These are phyloP conservation scores for Corvus cornix DNA, from an alignment of 2,113 vertebrate genomes.

Conservation along the genomic window DNA sequence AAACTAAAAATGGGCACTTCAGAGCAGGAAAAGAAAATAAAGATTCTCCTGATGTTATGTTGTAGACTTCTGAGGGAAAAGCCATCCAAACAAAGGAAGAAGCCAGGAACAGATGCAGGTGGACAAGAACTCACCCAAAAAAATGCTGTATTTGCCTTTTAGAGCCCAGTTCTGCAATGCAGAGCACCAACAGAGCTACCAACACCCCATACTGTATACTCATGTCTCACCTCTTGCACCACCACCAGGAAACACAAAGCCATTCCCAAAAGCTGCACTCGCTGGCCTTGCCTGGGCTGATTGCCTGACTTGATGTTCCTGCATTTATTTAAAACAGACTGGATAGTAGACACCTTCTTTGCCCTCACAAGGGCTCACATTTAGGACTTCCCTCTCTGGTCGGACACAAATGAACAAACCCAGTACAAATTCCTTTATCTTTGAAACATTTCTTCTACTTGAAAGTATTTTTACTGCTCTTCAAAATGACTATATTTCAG, in stretches of 20 bases:
- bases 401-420: background rate
- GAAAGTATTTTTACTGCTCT: constrained; percentile 26
- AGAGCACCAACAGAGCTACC: background rate
- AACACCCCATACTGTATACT: background rate
- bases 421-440: background rate
- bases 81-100: background rate
- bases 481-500: constrained; percentile 39
- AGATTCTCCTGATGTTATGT: background rate
- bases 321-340: background rate
- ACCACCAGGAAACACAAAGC: background rate
- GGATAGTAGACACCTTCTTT: background rate
- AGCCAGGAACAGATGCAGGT: background rate
- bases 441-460: background rate
- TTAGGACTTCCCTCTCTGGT: background rate
- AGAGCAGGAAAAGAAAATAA: background rate
- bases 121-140: background rate
- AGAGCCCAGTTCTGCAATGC: background rate
- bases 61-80: background rate
- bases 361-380: background rate
- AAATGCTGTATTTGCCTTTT: background rate
- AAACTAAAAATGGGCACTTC: background rate
- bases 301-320: background rate
- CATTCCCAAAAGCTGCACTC: background rate
- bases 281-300: background rate
- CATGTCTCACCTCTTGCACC: background rate